These are phyloP conservation scores for Archocentrus centrarchus DNA, from an alignment of 2,113 vertebrate genomes.

Conservation along the genomic window DNA sequence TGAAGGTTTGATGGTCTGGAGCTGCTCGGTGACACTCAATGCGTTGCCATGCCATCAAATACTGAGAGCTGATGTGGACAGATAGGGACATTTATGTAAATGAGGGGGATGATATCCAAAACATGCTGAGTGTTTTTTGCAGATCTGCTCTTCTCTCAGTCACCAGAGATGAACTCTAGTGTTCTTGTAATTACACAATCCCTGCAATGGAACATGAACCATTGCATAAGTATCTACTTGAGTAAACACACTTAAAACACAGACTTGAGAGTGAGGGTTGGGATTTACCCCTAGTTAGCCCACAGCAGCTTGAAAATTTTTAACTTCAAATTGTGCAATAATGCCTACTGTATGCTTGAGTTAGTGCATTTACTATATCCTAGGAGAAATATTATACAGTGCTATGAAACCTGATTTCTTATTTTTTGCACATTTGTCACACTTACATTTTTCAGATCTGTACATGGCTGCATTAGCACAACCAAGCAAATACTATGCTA, in stretches of 20 bases:
- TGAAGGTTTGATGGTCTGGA: neutral
- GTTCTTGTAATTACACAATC: neutral
- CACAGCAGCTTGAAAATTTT: neutral
- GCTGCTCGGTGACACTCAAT: neutral
- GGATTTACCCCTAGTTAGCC: neutral
- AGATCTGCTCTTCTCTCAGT: neutral
- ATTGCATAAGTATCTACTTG: neutral
- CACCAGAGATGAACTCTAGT: neutral
- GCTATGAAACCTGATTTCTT: neutral
- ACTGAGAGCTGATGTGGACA: neutral
- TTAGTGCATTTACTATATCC: neutral
- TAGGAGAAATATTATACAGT: neutral
- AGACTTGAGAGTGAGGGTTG: neutral
- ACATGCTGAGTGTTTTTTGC: constrained; percentile 9
- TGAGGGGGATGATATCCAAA: constrained; percentile 4
- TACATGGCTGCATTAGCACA: neutral
- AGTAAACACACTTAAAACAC: neutral
- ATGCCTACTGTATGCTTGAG: neutral
- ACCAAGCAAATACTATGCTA: neutral
- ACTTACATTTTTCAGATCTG: neutral
- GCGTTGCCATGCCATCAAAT: constrained; percentile 1
- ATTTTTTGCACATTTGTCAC: neutral
- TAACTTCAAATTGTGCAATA: neutral
- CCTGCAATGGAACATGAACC: neutral
- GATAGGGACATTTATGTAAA: constrained; percentile 4